phyloP scores from a whole-genome alignment of 2,888 invertebrate species.

The Melanargia galathea region DNA sequence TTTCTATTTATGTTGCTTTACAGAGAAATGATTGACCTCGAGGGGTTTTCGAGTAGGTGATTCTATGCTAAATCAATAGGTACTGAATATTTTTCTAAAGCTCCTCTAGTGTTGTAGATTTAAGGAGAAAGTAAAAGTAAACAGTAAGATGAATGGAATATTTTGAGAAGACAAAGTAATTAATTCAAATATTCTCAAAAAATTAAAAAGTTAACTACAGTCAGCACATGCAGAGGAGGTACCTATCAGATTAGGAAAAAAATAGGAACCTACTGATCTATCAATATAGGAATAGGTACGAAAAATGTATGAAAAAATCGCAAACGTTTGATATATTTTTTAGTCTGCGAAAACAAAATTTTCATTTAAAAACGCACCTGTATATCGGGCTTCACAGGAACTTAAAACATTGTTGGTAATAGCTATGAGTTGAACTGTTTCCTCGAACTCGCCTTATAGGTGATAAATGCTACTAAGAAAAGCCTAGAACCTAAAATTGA shows the following conservation, averaged over 20 bases:
- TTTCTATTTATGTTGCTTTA: constrained; percentile 8
- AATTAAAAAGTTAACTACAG: too few relatives aligned
- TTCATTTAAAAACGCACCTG: background rate
- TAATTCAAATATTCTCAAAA: too few relatives aligned
- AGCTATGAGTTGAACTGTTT: constrained; percentile 12
- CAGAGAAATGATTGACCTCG: constrained; percentile 12
- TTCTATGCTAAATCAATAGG: constrained; percentile 16
- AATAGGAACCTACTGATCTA: too few relatives aligned
- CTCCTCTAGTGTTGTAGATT: background rate
- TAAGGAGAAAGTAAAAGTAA: background rate
- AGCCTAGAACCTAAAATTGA: constrained; percentile 25
- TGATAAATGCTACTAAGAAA: constrained; percentile 19
- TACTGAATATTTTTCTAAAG: background rate
- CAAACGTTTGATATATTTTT: too few relatives aligned
- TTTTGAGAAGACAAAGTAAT: too few relatives aligned
- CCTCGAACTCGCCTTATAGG: constrained; percentile 13
- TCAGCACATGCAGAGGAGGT: too few relatives aligned
- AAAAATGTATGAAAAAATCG: too few relatives aligned
- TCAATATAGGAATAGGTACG: too few relatives aligned
- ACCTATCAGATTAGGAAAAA: too few relatives aligned
- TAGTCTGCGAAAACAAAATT: background rate
- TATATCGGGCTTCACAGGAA: background rate
- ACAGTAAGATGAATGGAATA: background rate
- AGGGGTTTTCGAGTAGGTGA: background rate
- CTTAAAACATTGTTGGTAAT: constrained; percentile 3